Evolutionary conservation across 2,113 vertebrate genomes (phyloP), one percentile per base, ranked within the genome.

Genomic region (Microtus ochrogaster): DNA sequence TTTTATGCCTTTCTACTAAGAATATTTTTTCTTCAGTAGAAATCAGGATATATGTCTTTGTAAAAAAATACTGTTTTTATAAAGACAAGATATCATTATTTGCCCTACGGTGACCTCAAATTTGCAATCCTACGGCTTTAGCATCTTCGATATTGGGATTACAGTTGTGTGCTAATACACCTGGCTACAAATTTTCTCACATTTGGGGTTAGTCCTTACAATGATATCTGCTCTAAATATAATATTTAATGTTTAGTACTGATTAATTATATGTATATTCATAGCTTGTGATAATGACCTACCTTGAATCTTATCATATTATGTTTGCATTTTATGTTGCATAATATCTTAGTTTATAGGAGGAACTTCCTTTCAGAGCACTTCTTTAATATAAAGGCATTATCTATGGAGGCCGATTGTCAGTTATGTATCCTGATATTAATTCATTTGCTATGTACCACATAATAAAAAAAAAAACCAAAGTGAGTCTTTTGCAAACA

Each of bases 11-110:
- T 96, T 89, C 41, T 68, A 33, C 49, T 89, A 74, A 86, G 19
- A 87, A 44, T 16, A n/a, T 55, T 47, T 70, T 70, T 36, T 19
- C 63, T 86, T 95, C 94, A 82, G 68, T 47, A n/a, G 10, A 89
- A 96, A 10, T 49, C 86, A 89, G 21, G 87, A 92, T 87, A 94
- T 93, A 93, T 85, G 14, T 88, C 14, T 92, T 49, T 83, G 44
- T 21, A 84, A 97, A 95, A 95, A 95, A 92, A 74, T 17, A 17
- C 11, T 33, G 13, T 26, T 47, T 84, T 82, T 49, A 24, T 14
- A 24, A 39, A 89, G 72, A 44, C 72, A 89, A 16, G 17, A n/a
- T 89, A 19, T 63, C 36, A 41, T 22, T 74, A 41, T 74, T 9
- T 74, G 9, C 5, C 14, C n/a, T 19, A 58, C 0, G 17, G 49